Conservation (phyloP, 2,797 vertebrate genomes). For the Ptychadena robeensis region DNA sequence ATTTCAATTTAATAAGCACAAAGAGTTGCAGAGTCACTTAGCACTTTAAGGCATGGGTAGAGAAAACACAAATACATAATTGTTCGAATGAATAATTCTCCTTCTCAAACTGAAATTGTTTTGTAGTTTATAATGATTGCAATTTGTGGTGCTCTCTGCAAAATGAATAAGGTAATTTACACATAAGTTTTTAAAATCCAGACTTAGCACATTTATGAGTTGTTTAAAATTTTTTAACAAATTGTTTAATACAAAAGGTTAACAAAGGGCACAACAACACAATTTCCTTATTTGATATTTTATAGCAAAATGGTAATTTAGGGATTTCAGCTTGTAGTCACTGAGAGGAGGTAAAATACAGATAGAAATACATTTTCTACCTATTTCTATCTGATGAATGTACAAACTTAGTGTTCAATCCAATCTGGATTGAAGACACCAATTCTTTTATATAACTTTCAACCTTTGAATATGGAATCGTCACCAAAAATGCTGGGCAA, state of each 20-base stretch:
- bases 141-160: not conserved
- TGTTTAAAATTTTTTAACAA: not conserved
- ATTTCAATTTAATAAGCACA: slow-evolving; percentile 45
- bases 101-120: slow-evolving; percentile 1
- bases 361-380: too few species aligned
- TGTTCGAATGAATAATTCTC: slow-evolving; percentile 29
- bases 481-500: too few species aligned
- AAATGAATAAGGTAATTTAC: not conserved
- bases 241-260: not conserved
- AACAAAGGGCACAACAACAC: not conserved
- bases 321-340: too few species aligned
- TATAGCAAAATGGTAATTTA: not conserved
- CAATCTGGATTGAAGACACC: too few species aligned
- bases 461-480: too few species aligned
- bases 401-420: too few species aligned
- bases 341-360: too few species aligned
- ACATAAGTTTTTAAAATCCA: not conserved
- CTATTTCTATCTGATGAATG: too few species aligned
- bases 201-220: not conserved
- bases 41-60: slow-evolving; percentile 29
- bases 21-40: slow-evolving; percentile 39
- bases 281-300: not conserved
- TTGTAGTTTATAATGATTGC: not conserved
- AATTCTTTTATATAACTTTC: too few species aligned
- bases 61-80: slow-evolving; percentile 26